Evolutionary conservation across 2,888 invertebrate species (phyloP).

Genomic region (Seira musarum): DNA sequence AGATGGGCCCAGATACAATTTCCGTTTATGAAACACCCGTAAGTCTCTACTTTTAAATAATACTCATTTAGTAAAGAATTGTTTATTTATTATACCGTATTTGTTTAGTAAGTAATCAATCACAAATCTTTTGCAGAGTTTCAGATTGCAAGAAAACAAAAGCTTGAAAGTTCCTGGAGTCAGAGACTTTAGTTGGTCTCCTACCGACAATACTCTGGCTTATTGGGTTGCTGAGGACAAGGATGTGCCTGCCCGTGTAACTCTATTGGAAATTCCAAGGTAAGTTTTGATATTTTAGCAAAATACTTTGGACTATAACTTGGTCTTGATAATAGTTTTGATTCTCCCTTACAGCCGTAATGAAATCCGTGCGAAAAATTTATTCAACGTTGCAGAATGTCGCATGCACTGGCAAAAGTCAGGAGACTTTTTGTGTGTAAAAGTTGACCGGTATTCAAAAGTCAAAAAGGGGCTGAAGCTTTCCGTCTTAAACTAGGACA

Average conservation of each 20-base stretch:
- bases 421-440: constrained; percentile 97
- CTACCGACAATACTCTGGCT: constrained; percentile 95
- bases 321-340: background rate
- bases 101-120: too few relatives aligned
- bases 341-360: constrained; percentile 75
- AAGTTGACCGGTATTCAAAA: constrained; percentile 91
- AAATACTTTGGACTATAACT: constrained; percentile 21
- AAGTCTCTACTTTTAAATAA: constrained; percentile 70
- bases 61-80: background rate
- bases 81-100: background rate
- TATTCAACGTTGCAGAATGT: constrained; percentile 98
- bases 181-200: constrained; percentile 98
- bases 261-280: constrained; percentile 92
- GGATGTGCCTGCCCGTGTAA: constrained; percentile 95
- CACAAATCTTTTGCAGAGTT: constrained; percentile 77
- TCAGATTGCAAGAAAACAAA: constrained; percentile 94
- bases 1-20: constrained; percentile 86
- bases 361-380: constrained; percentile 92
- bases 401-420: constrained; percentile 99
- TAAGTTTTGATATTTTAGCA: constrained; percentile 70
- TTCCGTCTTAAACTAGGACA: too few relatives aligned
- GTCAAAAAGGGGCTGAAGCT: constrained; percentile 95
- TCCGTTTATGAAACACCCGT: constrained; percentile 96
- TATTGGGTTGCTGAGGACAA: constrained; percentile 99
- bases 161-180: constrained; percentile 93